These are phyloP conservation scores for Bradypodion pumilum DNA, from an alignment of 2,797 vertebrate species.

Conservation along the genomic window DNA sequence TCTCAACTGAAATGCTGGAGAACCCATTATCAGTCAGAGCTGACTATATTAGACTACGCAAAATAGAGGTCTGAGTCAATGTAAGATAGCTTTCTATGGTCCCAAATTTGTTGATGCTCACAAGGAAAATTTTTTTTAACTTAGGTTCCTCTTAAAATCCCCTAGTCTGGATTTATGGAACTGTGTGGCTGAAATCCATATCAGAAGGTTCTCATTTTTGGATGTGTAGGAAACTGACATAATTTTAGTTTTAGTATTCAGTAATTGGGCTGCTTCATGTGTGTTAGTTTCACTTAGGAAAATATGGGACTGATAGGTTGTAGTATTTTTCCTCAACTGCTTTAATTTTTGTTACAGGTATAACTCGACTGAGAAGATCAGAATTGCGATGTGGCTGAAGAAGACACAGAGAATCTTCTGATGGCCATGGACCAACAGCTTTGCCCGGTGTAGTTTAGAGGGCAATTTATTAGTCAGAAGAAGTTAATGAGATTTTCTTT, in stretches of 20 bases:
- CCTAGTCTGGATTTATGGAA: background rate
- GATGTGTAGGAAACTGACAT: background rate
- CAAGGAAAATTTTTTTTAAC: background rate
- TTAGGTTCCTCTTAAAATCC: background rate
- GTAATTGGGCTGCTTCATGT: background rate
- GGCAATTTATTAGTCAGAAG: background rate
- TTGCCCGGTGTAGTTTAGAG: rapidly evolving
- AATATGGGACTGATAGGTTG: background rate
- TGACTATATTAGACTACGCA: background rate
- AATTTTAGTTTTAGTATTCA: background rate
- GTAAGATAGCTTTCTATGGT: too few relatives aligned
- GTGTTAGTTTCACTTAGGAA: background rate
- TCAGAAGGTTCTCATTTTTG: background rate
- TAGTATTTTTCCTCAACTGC: background rate
- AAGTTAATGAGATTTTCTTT: background rate
- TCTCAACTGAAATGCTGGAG: too few relatives aligned
- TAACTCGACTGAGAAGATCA: background rate
- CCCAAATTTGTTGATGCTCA: background rate
- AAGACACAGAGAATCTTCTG: background rate
- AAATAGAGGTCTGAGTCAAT: too few relatives aligned
- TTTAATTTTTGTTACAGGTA: constrained; percentile 32
- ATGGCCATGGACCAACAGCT: background rate
- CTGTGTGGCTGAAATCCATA: background rate
- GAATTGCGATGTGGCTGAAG: background rate
- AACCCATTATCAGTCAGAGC: background rate